Base-by-base conservation (phyloP, 37 sponge, comb jelly and placozoan genomes). In the Agelas oroides region DNA sequence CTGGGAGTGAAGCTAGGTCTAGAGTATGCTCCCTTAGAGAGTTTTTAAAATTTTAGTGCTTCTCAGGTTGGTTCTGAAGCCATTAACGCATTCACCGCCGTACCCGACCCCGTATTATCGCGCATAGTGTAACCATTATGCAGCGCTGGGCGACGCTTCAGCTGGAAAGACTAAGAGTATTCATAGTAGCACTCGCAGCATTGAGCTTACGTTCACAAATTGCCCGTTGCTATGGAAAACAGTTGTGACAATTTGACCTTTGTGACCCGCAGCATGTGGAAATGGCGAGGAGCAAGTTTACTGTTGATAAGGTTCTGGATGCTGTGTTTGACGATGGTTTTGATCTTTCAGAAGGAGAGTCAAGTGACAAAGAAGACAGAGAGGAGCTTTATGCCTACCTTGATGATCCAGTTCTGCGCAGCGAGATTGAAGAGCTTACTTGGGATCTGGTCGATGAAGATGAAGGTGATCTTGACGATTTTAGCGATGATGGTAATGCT, bases 151-250 rank as follows among this genome's bases (percentile, higher is more conserved):
- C 25, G 65, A 64, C 12, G 27, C 25, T 23, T 64, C 65, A 16
- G 25, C 25, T 64, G 65, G 25, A n/a, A 16, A 16, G n/a, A n/a
- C 11, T 64, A 15, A 64, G 25, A 24, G 12, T 64, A 64, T n/a
- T 64, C 65, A 64, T 64, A 24, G 18, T 11, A 15, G 11, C 11
- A n/a, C 25, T 64, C 65, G 65, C 24, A 64, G 25, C 25, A 12
- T 15, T 15, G 20, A 24, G 65, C 24, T 21, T 11, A 27, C 25
- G 65, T 21, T 15, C 58, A 19, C 15, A 56, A 56, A 64, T 21
- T 24, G 13, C 13, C 25, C 65, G 25, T 64, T 64, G 65, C 65
- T 64, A 64, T 24, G 65, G 65, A 64, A 64, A 64, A 64, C 25
- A 24, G 65, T n/a, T 11, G 65, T 24, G 13, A 12, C 24, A 21